A percentile compares a stretch with the other conserved stretches of the same genome.
These are phyloP conservation scores for Drosophila neocordata DNA, from an alignment of 1,140 invertebrate genomes.

Conservation along the genomic window DNA sequence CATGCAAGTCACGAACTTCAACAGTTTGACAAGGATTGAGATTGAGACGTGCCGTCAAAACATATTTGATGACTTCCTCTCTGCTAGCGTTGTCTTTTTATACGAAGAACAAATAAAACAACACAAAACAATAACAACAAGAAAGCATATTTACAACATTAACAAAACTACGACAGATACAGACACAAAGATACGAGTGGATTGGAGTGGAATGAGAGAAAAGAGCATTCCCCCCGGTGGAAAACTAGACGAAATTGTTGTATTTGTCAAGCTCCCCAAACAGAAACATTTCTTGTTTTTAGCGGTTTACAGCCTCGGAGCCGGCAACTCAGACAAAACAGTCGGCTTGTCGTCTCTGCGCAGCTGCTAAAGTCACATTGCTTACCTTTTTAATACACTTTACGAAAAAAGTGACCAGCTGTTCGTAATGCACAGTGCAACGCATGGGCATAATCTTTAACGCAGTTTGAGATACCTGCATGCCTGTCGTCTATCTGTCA, in stretches of 20 bases:
- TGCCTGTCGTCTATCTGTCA: background rate
- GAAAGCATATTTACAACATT: slow-evolving; percentile 18
- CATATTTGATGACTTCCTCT: slow-evolving; percentile 22
- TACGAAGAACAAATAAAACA: slow-evolving; percentile 12
- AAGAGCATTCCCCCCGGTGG: background rate
- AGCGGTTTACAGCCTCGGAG: slow-evolving; percentile 10
- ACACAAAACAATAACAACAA: slow-evolving; percentile 4
- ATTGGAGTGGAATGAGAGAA: background rate
- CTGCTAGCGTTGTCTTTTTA: slow-evolving; percentile 4
- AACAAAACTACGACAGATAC: slow-evolving; percentile 16
- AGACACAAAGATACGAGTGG: background rate
- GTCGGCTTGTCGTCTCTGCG: slow-evolving; percentile 6
- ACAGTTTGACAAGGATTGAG: slow-evolving; percentile 15
- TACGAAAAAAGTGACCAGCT: background rate
- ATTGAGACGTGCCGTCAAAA: slow-evolving; percentile 21
- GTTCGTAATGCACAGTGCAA: background rate
- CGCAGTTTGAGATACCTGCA: too few species aligned
- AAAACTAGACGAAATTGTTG: slow-evolving; percentile 1
- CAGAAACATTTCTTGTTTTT: slow-evolving; percentile 18
- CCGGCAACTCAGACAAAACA: background rate
- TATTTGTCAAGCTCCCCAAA: slow-evolving; percentile 7
- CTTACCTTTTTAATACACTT: slow-evolving; percentile 11
- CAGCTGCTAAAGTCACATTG: slow-evolving; percentile 13
- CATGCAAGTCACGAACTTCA: slow-evolving; percentile 11
- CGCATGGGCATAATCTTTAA: background rate